A percentile compares a stretch with the other conserved stretches of the same genome.
Conservation (phyloP, 2,888 invertebrate genomes). For the Sphecodes monilicornis region DNA sequence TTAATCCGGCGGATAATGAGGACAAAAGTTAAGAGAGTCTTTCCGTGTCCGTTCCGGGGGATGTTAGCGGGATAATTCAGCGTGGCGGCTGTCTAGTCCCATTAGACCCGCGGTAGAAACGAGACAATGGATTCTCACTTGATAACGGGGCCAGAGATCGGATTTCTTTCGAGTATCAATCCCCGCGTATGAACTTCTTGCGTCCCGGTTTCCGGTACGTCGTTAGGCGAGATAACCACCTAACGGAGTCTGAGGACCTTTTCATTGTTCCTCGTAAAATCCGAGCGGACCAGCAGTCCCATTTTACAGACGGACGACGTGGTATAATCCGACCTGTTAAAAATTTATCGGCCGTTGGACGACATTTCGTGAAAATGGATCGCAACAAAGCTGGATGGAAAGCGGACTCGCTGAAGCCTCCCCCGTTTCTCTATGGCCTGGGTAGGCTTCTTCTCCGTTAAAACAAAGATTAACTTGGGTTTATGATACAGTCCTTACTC, state of each 20-base stretch:
- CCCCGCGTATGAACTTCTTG: not conserved
- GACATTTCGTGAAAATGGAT: constrained; percentile 31
- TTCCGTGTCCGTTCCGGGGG: constrained; percentile 57
- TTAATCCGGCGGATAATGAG: constrained; percentile 60
- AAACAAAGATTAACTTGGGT: not conserved
- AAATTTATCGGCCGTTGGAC: constrained; percentile 37
- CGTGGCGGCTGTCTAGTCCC: constrained; percentile 54
- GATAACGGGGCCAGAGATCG: constrained; percentile 53
- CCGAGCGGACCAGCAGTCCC: not conserved
- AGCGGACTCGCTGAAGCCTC: not conserved
- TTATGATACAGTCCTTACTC: not conserved
- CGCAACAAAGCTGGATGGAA: constrained; percentile 5
- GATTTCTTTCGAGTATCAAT: constrained; percentile 46
- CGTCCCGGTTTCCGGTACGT: not conserved
- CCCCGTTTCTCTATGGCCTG: not conserved
- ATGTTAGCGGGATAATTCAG: constrained; percentile 64
- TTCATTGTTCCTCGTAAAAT: constrained; percentile 43
- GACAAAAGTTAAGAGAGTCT: constrained; percentile 55
- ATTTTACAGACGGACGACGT: constrained; percentile 30
- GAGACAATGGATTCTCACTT: constrained; percentile 66
- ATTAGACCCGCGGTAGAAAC: constrained; percentile 60
- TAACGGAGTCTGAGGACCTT: constrained; percentile 22
- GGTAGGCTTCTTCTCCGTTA: not conserved
- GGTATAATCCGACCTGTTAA: constrained; percentile 39
- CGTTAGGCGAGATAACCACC: not conserved